Evolutionary conservation across 2,113 vertebrate genomes (phyloP).

Genomic region (Podarcis muralis): DNA sequence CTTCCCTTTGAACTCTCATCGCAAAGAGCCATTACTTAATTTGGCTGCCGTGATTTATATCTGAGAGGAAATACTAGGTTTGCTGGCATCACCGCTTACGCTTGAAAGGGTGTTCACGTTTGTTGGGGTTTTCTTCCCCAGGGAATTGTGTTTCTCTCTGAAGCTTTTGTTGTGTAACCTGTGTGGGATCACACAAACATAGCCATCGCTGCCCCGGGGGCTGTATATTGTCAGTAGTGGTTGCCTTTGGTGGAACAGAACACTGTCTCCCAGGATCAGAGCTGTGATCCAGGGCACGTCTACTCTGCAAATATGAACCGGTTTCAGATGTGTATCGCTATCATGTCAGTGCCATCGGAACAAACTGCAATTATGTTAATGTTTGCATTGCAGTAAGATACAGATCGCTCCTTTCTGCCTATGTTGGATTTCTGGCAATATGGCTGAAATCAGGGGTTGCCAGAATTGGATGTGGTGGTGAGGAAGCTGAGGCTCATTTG

Average conservation of each 20-base stretch:
- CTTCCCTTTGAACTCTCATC: slow-evolving; percentile 42
- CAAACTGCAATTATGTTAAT: neutral
- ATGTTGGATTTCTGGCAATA: neutral
- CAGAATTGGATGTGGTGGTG: neutral
- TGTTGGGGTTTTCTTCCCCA: neutral
- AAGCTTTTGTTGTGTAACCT: neutral
- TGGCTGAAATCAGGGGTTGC: neutral
- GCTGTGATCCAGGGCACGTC: neutral
- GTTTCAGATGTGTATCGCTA: neutral
- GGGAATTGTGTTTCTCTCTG: slow-evolving; percentile 17
- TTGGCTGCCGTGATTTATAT: slow-evolving; percentile 4
- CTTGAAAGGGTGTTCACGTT: slow-evolving; percentile 2
- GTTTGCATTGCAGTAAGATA: neutral
- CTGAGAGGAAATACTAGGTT: neutral
- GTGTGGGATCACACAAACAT: neutral
- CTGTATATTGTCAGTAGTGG: neutral
- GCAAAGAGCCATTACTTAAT: slow-evolving; percentile 26
- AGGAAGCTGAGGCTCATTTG: neutral
- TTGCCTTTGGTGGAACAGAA: neutral
- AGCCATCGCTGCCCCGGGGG: neutral
- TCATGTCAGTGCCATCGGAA: neutral
- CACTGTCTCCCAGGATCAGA: neutral
- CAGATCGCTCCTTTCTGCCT: neutral
- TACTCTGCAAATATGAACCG: neutral
- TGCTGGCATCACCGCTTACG: slow-evolving; percentile 7